Percentiles rank a stretch among this genome's conserved stretches.
phyloP scores from a whole-genome alignment of 2,797 vertebrate genomes.

The Coreius guichenoti region DNA sequence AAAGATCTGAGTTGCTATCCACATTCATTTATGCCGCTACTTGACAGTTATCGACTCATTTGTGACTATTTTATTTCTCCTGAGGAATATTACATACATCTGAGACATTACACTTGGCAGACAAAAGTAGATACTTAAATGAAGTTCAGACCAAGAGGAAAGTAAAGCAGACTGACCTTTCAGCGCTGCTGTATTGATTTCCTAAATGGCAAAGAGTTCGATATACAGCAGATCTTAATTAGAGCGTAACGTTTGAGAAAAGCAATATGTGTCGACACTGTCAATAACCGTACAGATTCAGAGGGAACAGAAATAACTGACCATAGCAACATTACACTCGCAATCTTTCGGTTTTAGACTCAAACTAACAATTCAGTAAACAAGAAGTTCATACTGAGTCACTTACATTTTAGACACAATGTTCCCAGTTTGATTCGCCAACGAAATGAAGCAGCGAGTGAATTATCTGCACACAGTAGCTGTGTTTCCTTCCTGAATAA shows the following conservation, averaged over 20 bases:
- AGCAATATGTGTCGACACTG: conserved; percentile 26
- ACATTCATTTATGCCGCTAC: neutral
- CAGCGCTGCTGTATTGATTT: conserved; percentile 18
- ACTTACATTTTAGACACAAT: neutral
- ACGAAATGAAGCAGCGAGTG: neutral
- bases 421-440: neutral
- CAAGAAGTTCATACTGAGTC: neutral
- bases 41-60: neutral
- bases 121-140: neutral
- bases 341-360: neutral
- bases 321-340: neutral
- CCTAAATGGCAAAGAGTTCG: conserved; percentile 42
- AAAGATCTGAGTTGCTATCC: too few species aligned
- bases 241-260: conserved; percentile 12
- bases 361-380: neutral
- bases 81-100: neutral
- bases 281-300: conserved; percentile 12
- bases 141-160: conserved; percentile 8
- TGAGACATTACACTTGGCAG: neutral
- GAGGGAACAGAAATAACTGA: neutral
- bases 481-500: neutral
- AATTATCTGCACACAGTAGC: neutral
- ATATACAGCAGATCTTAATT: conserved; percentile 45
- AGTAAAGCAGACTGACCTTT: conserved; percentile 2
- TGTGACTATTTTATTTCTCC: neutral